Percentiles rank a stretch among this genome's conserved stretches.
These are phyloP conservation scores for Gymnothorax reevesii DNA, from an alignment of 2,797 vertebrate genomes.

Conservation along the genomic window DNA sequence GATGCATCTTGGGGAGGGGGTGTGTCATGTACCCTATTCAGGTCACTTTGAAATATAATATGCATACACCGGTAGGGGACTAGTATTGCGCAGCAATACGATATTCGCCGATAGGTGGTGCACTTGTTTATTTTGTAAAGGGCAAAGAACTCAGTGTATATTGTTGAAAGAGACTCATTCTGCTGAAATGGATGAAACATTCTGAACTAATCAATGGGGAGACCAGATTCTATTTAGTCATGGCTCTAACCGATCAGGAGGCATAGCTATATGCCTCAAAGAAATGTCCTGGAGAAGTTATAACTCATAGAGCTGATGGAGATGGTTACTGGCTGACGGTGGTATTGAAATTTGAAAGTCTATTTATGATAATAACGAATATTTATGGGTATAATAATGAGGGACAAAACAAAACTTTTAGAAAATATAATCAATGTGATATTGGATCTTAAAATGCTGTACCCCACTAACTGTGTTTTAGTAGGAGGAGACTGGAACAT, in stretches of 20 bases:
- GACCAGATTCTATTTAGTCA: constrained; percentile 17
- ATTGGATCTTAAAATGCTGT: too few species aligned
- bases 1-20: too few species aligned
- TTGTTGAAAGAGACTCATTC: constrained; percentile 10
- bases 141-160: constrained; percentile 6
- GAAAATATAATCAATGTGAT: too few species aligned
- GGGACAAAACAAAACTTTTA: background rate
- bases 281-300: background rate
- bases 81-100: too few species aligned
- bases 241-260: constrained; percentile 1
- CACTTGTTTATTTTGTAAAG: constrained; percentile 21
- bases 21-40: too few species aligned
- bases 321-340: background rate
- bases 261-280: constrained; percentile 16
- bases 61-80: too few species aligned
- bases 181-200: background rate
- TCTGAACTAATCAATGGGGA: constrained; percentile 18
- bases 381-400: background rate
- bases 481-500: too few species aligned
- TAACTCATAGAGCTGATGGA: background rate
- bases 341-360: background rate
- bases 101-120: too few species aligned
- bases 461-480: too few species aligned
- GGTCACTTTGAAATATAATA: too few species aligned
- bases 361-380: background rate